Percentiles rank a stretch among this genome's conserved stretches.
phyloP scores from a whole-genome alignment of 2,888 invertebrate species.

The Latrodectus elegans region DNA sequence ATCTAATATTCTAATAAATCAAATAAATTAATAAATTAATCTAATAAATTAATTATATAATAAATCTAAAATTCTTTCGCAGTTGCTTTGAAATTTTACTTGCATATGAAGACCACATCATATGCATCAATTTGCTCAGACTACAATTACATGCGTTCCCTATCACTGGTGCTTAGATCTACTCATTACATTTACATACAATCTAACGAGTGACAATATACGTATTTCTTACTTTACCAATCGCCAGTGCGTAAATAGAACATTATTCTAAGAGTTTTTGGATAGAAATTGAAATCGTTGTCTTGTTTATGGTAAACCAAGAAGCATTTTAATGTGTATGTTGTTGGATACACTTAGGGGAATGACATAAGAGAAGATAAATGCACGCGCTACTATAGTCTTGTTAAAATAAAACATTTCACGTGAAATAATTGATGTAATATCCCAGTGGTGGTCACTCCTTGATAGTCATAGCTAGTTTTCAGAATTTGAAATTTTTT shows the following conservation, averaged over 20 bases:
- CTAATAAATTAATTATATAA: no score
- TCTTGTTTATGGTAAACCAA: conserved; percentile 70
- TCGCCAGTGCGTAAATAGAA: conserved; percentile 71
- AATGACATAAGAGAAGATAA: conserved; percentile 73
- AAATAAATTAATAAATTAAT: no score
- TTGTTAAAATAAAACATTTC: conserved; percentile 31
- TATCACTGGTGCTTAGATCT: conserved; percentile 71
- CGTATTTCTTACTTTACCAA: not conserved
- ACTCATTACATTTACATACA: conserved; percentile 71
- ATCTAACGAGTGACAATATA: conserved; percentile 71
- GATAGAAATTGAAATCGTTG: conserved; percentile 71
- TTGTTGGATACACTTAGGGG: conserved; percentile 71
- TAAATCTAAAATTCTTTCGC: no score
- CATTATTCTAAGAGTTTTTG: conserved; percentile 71
- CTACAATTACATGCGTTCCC: conserved; percentile 72
- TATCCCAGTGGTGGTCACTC: no score
- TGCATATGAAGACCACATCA: conserved; percentile 49
- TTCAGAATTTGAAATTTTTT: no score
- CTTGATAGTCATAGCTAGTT: no score
- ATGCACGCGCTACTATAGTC: conserved; percentile 71
- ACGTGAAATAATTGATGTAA: conserved; percentile 48
- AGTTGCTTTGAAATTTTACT: no score
- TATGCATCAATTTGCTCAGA: conserved; percentile 71
- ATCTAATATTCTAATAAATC: no score
- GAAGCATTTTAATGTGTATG: conserved; percentile 71